These are phyloP conservation scores for Lates japonicus DNA, from an alignment of 2,797 vertebrate species.

Conservation along the genomic window DNA sequence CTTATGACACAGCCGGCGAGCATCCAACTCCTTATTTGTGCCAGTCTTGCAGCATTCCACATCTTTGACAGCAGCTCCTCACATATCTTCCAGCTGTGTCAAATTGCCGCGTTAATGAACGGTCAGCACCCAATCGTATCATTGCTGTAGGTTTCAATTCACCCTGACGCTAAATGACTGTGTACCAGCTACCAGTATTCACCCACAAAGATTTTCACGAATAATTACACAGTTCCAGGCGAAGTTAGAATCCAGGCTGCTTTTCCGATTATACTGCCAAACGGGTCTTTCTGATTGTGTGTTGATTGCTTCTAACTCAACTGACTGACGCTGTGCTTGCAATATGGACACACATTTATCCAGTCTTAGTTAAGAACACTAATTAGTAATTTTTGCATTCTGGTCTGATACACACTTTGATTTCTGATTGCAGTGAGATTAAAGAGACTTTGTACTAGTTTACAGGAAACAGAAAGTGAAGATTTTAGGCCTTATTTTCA, in stretches of 20 bases:
- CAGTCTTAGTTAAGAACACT: slow-evolving; percentile 22
- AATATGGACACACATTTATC: slow-evolving; percentile 27
- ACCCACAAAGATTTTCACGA: slow-evolving; percentile 68
- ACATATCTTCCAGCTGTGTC: slow-evolving; percentile 84
- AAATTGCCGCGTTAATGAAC: slow-evolving; percentile 86
- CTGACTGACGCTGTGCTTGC: slow-evolving; percentile 2
- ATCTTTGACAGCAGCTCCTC: slow-evolving; percentile 86
- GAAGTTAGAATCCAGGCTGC: slow-evolving; percentile 50
- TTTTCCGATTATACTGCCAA: slow-evolving; percentile 51
- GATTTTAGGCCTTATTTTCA: neutral
- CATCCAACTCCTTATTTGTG: slow-evolving; percentile 85
- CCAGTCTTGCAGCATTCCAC: slow-evolving; percentile 85
- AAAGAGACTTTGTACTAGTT: slow-evolving; percentile 3
- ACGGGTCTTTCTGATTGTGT: slow-evolving; percentile 43
- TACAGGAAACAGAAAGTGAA: slow-evolving; percentile 4
- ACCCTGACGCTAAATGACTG: slow-evolving; percentile 75
- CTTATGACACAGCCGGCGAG: slow-evolving; percentile 84
- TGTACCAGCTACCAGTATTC: slow-evolving; percentile 78
- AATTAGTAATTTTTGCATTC: neutral
- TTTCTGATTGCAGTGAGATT: slow-evolving; percentile 23
- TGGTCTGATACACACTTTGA: slow-evolving; percentile 20
- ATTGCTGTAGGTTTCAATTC: slow-evolving; percentile 84
- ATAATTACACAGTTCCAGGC: slow-evolving; percentile 65
- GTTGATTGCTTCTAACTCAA: slow-evolving; percentile 49
- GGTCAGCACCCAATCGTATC: slow-evolving; percentile 81